Evolutionary conservation across 2,888 invertebrate species (phyloP), one percentile per base, ranked within the genome.

Genomic region (Anodontia alba): DNA sequence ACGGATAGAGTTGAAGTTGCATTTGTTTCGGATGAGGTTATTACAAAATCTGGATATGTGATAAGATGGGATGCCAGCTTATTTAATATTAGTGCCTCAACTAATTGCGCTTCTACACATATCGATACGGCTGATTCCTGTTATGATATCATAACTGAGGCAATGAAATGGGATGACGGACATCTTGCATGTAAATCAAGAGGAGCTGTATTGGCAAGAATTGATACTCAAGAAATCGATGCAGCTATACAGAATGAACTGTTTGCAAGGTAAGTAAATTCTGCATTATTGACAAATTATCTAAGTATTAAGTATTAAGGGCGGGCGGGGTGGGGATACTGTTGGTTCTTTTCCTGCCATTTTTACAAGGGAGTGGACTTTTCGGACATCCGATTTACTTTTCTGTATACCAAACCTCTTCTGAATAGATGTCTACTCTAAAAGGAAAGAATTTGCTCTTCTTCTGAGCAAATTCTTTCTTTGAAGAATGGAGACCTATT

Each of bases 1-100:
- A 73, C 82, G 1, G 71, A 76, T 7, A 36, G 54, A 2, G 43
- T 90, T n/a, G 66, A 67, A 10, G 68, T 91, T 33, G 78, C 76
- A 26, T 90, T 90, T 72, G 85, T 84, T 31, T 83, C 89, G 2
- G 82, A 90, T 67, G 70, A 75, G 15, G 2, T 3, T 7, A 46
- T 3, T 12, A 46, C 46, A 20, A 8, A 12, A 46, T 12, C 15
- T 20, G 46, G 46, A 3, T 46, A 20, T 46, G 46, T 46, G 8
- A 46, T 46, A 15, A 46, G n/a, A 20, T 46, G 46, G 46, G 46
- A 46, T 46, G 46, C 46, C 3, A 46, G 15, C 3, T 20, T 20
- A 20, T 20, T 15, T 46, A 17, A 20, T 20, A 17, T 8, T 2
- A 15, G 17, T 20, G 5, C 46, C 8, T 20, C 46, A 15, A 17